Base-by-base conservation (phyloP, 2,797 vertebrate species). In the Acridotheres tristis region DNA sequence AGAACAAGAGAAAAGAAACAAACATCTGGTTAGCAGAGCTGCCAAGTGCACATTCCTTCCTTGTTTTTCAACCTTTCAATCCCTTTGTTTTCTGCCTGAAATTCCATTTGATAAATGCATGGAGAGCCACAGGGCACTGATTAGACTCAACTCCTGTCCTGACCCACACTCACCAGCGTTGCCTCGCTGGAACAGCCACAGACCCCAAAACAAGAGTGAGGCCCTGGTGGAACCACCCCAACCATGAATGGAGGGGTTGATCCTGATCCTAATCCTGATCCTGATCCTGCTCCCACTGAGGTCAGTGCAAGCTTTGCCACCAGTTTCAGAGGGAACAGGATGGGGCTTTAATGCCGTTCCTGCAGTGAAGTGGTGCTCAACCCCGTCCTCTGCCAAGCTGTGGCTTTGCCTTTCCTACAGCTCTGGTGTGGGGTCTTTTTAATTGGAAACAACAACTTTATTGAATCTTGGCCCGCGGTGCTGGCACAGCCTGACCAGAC, bases 1-100 rank as follows among this genome's bases (percentile, higher is more conserved):
- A 93, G 94, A 93, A 74, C 40, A 74, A 94, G 93, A 59, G 67
- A 83, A 94, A 69, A 95, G 91, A 92, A 97, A 93, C 88, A 96
- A 96, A 95, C 96, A 97, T 97, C 96, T 97, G 97, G 95, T 90
- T 62, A 75, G 82, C 95, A 97, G 88, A 94, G 90, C 95, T 96
- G 95, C 96, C 96, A 96, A 97, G 89, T 30, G 87, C 5, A 1
- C 95, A 96, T 95, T 96, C 95, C 91, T 95, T 87, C 34, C 9
- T 92, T 95, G 90, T 95, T 96, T 96, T 95, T 94, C 96, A 97
- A 65, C 90, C 83, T 96, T 95, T 85, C 94, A 90, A 22, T 83
- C 76, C 67, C 58, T 95, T 97, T 95, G 89, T 96, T 96, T 96
- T 96, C 63, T 10, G 89, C 77, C 94, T 92, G 88, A 85, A 96